These are phyloP conservation scores for Gryllus longicercus DNA, from an alignment of 2,888 invertebrate species.

Conservation along the genomic window DNA sequence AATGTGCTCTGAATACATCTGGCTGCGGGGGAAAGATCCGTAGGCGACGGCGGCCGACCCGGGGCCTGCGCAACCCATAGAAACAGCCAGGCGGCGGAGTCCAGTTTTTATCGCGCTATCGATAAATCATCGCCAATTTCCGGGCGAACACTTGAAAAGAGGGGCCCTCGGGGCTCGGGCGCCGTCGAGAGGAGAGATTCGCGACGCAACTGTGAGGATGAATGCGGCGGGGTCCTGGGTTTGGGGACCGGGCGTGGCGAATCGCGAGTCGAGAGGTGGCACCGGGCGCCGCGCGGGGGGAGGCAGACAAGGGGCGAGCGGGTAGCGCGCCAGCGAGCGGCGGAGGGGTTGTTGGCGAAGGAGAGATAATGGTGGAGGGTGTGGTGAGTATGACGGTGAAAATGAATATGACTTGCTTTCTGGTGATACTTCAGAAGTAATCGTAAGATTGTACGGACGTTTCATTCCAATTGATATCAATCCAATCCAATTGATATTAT, in stretches of 20 bases:
- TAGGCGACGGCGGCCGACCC: background rate
- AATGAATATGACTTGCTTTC: too few relatives aligned
- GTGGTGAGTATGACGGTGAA: too few relatives aligned
- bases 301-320: too few relatives aligned
- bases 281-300: background rate
- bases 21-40: background rate
- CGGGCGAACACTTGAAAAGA: background rate
- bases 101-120: constrained; percentile 1
- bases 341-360: too few relatives aligned
- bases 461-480: too few relatives aligned
- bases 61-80: background rate
- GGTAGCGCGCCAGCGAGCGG: too few relatives aligned
- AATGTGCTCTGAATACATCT: constrained; percentile 17
- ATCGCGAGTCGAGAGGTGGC: background rate
- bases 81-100: background rate
- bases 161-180: background rate
- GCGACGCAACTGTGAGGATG: background rate
- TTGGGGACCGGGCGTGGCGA: constrained; percentile 17
- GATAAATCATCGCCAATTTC: constrained; percentile 17
- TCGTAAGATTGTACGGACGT: too few relatives aligned
- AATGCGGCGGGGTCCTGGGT: background rate
- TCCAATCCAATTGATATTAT: too few relatives aligned
- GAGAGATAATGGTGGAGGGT: too few relatives aligned
- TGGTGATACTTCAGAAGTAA: too few relatives aligned
- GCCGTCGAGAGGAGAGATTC: background rate